phyloP scores from a whole-genome alignment of 2,888 invertebrate species.

The Spodoptera picta region DNA sequence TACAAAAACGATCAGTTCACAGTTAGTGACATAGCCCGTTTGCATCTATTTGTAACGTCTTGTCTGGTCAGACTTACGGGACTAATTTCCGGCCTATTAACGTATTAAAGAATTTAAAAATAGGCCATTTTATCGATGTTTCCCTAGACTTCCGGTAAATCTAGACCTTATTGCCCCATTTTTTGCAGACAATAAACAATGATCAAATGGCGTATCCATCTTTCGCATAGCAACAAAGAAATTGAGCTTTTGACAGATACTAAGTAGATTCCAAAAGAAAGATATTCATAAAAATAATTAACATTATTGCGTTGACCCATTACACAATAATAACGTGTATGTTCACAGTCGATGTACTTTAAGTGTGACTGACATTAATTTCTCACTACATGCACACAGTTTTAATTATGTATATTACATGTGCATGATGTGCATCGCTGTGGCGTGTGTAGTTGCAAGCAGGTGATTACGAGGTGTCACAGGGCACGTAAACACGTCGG shows the following conservation, averaged over 20 bases:
- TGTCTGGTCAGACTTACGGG: constrained; percentile 21
- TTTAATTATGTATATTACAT: constrained; percentile 41
- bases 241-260: too few relatives aligned
- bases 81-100: constrained; percentile 28
- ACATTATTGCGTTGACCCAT: background rate
- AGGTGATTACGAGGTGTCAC: constrained; percentile 48
- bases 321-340: constrained; percentile 8
- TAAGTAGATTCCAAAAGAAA: too few relatives aligned
- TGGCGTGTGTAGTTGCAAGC: constrained; percentile 30
- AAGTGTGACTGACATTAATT: constrained; percentile 35
- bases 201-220: background rate
- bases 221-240: too few relatives aligned
- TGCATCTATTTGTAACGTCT: constrained; percentile 6
- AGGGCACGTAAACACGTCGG: constrained; percentile 39
- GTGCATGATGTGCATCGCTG: constrained; percentile 35
- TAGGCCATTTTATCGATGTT: constrained; percentile 16
- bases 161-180: background rate
- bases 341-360: constrained; percentile 14
- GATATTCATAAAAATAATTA: too few relatives aligned
- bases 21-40: too few relatives aligned
- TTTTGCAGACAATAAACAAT: background rate
- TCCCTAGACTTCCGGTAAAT: constrained; percentile 4
- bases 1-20: too few relatives aligned
- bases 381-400: constrained; percentile 29
- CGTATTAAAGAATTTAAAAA: constrained; percentile 11